Percentiles rank a stretch among this genome's conserved stretches.
Evolutionary conservation across 23 tunicate genomes (phyloP).

Genomic region (Diplosoma virens): DNA sequence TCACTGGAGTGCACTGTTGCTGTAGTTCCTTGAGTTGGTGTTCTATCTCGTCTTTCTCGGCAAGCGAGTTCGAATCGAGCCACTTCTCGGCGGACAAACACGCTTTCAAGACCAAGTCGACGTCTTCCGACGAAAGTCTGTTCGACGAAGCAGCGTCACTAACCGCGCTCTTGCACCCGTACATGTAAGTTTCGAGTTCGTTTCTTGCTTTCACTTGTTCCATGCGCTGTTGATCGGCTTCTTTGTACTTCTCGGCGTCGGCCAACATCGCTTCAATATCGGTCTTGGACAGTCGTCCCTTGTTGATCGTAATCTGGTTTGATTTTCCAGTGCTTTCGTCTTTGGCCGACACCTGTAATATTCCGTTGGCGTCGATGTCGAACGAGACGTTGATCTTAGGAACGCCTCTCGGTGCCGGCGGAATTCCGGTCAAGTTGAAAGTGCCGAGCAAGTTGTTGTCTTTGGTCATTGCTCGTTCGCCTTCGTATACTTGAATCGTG

Average conservation of each 20-base stretch:
- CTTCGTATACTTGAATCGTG: conserved; percentile 74
- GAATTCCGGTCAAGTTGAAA: conserved; percentile 68
- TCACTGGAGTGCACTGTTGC: conserved; percentile 35
- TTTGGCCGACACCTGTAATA: conserved; percentile 66
- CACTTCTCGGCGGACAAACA: conserved; percentile 36
- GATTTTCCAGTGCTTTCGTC: conserved; percentile 78
- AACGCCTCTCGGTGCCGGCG: conserved; percentile 75
- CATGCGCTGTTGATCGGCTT: conserved; percentile 48
- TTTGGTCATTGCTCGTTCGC: conserved; percentile 72
- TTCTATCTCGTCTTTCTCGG: conserved; percentile 58
- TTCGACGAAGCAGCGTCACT: conserved; percentile 1
- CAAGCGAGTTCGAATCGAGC: conserved; percentile 48
- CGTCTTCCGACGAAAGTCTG: conserved; percentile 43
- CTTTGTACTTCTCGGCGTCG: conserved; percentile 67
- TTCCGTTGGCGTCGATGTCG: conserved; percentile 75
- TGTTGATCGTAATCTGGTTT: conserved; percentile 68
- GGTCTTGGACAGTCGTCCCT: conserved; percentile 54
- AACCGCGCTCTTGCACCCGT: conserved; percentile 44
- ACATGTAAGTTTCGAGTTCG: conserved; percentile 52
- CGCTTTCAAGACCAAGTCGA: conserved; percentile 10
- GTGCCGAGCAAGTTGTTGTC: conserved; percentile 82
- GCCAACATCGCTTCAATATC: conserved; percentile 61
- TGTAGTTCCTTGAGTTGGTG: conserved; percentile 40
- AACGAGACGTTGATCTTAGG: conserved; percentile 70
- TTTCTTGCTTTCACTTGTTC: conserved; percentile 40